Conservation (phyloP, 1,140 invertebrate species). For the Procambarus clarkii region DNA sequence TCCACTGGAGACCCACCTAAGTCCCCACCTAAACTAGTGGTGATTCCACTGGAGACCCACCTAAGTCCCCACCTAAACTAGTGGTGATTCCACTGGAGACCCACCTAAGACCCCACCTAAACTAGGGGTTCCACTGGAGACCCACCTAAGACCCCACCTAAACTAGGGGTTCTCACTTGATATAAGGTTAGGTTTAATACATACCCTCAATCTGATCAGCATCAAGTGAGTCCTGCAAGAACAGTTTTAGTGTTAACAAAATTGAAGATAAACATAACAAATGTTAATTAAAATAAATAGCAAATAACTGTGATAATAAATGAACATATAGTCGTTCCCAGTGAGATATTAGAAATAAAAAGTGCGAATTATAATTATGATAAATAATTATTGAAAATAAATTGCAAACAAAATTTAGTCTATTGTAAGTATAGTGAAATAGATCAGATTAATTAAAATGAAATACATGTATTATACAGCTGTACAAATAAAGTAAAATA, state of each 20-base stretch:
- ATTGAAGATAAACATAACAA: background rate
- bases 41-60: too few relatives aligned
- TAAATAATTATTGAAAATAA: background rate
- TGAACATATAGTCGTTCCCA: background rate
- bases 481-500: too few relatives aligned
- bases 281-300: background rate
- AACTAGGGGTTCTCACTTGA: too few relatives aligned
- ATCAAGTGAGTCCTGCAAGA: slow-evolving; percentile 33
- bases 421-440: background rate
- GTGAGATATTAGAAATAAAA: background rate
- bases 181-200: background rate
- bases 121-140: too few relatives aligned
- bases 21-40: too few relatives aligned
- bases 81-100: too few relatives aligned
- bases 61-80: too few relatives aligned
- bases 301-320: background rate
- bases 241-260: background rate
- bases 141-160: too few relatives aligned
- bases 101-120: too few relatives aligned
- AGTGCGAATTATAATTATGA: background rate
- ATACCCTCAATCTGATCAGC: slow-evolving; percentile 35
- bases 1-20: too few relatives aligned
- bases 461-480: too few relatives aligned
- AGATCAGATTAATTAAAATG: background rate
- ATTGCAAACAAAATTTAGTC: background rate